Evolutionary conservation across 2,113 vertebrate species (phyloP).

Genomic region (Takifugu flavidus): DNA sequence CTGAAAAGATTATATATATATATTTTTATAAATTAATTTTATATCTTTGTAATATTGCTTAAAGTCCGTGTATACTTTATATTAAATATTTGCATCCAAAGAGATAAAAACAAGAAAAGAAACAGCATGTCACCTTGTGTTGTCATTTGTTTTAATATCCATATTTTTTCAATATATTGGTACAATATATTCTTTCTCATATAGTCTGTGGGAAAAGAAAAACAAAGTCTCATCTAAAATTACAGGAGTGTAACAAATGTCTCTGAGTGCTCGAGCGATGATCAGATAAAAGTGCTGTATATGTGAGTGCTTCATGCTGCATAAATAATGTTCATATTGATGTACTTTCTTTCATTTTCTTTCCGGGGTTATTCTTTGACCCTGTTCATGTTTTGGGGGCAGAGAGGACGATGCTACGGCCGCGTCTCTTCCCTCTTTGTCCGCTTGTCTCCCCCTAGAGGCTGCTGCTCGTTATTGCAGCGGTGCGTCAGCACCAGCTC

Average conservation of each 20-base stretch:
- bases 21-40: too few relatives aligned
- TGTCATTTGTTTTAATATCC: too few relatives aligned
- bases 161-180: too few relatives aligned
- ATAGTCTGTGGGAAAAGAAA: not conserved
- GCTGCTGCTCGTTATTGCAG: slow-evolving; percentile 72
- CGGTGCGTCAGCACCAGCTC: slow-evolving; percentile 72
- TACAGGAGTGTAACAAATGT: too few relatives aligned
- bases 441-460: slow-evolving; percentile 48
- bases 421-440: slow-evolving; percentile 34
- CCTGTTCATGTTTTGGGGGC: slow-evolving; percentile 58
- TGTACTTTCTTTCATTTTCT: not conserved
- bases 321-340: not conserved
- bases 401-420: slow-evolving; percentile 53
- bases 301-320: not conserved
- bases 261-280: too few relatives aligned
- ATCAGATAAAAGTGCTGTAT: too few relatives aligned
- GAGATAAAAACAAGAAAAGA: not conserved
- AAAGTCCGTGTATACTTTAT: not conserved
- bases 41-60: not conserved
- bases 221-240: not conserved
- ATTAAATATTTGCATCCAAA: too few relatives aligned
- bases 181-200: too few relatives aligned
- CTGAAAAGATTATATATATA: too few relatives aligned
- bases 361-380: slow-evolving; percentile 42
- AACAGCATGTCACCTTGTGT: not conserved